These are phyloP conservation scores for Seira musarum DNA, from an alignment of 2,888 invertebrate genomes.

Conservation along the genomic window DNA sequence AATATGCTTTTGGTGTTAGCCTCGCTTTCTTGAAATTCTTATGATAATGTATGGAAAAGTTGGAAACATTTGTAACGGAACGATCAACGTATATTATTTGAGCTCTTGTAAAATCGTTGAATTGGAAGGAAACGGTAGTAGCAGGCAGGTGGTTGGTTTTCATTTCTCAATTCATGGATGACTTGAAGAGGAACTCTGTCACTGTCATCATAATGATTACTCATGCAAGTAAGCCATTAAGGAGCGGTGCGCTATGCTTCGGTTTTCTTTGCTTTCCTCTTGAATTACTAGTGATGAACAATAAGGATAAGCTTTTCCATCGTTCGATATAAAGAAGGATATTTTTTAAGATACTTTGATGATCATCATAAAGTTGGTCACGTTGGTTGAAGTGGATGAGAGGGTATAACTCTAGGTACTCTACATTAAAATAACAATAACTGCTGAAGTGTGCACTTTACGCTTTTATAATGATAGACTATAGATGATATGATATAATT, in stretches of 20 bases:
- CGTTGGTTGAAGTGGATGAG: constrained; percentile 12
- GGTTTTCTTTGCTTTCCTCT: constrained; percentile 36
- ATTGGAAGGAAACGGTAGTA: neutral
- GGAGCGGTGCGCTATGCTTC: constrained; percentile 44
- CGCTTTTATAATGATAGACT: neutral
- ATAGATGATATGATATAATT: no score
- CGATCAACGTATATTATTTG: no score
- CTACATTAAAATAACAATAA: neutral
- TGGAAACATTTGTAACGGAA: no score
- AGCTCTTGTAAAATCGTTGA: constrained; percentile 11
- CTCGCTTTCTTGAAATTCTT: no score
- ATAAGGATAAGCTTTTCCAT: neutral
- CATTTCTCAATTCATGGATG: constrained; percentile 48
- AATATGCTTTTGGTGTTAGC: no score
- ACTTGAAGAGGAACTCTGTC: constrained; percentile 58
- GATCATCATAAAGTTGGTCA: constrained; percentile 31
- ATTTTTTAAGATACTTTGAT: constrained; percentile 28
- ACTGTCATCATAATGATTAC: constrained; percentile 56
- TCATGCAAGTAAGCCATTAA: constrained; percentile 60
- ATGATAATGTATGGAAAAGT: no score
- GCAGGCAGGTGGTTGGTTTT: constrained; percentile 42
- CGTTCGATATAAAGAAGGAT: constrained; percentile 29
- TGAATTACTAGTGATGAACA: constrained; percentile 5
- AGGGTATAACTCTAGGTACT: no score
- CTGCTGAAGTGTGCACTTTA: neutral